Percentiles rank a stretch among this genome's conserved stretches.
phyloP scores from a whole-genome alignment of 2,888 invertebrate genomes.

The Drosophila mercatorum region DNA sequence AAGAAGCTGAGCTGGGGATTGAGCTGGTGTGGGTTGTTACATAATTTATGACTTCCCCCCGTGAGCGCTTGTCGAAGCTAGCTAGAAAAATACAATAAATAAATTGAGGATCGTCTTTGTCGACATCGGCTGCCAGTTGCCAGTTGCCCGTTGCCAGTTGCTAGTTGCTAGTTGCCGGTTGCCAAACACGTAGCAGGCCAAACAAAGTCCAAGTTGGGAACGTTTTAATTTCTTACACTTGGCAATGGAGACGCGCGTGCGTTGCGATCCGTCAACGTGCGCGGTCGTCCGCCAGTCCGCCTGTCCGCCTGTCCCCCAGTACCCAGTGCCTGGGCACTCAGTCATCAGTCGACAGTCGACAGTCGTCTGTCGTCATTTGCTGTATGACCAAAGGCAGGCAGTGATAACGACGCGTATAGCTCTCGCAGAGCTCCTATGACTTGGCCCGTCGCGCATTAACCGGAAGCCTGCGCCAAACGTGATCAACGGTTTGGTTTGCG shows the following conservation, averaged over 20 bases:
- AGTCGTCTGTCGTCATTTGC: slow-evolving; percentile 37
- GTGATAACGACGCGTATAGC: slow-evolving; percentile 55
- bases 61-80: slow-evolving; percentile 27
- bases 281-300: slow-evolving; percentile 61
- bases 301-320: not conserved
- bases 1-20: not conserved
- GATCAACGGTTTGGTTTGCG: slow-evolving; percentile 82
- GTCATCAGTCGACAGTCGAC: slow-evolving; percentile 30
- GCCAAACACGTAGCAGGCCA: slow-evolving; percentile 78
- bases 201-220: slow-evolving; percentile 79
- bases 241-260: slow-evolving; percentile 74
- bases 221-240: slow-evolving; percentile 80
- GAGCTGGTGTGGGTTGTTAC: slow-evolving; percentile 49
- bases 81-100: slow-evolving; percentile 79
- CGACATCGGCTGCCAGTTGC: slow-evolving; percentile 19
- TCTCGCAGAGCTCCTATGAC: slow-evolving; percentile 43
- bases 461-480: slow-evolving; percentile 84
- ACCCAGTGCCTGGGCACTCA: slow-evolving; percentile 8
- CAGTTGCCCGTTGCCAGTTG: not conserved
- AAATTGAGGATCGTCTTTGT: slow-evolving; percentile 73
- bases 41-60: slow-evolving; percentile 79
- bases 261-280: slow-evolving; percentile 79
- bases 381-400: slow-evolving; percentile 62
- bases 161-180: slow-evolving; percentile 46
- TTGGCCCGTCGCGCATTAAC: slow-evolving; percentile 74